Base-by-base conservation (phyloP, 2,888 invertebrate species). In the Priocnemis perturbator region DNA sequence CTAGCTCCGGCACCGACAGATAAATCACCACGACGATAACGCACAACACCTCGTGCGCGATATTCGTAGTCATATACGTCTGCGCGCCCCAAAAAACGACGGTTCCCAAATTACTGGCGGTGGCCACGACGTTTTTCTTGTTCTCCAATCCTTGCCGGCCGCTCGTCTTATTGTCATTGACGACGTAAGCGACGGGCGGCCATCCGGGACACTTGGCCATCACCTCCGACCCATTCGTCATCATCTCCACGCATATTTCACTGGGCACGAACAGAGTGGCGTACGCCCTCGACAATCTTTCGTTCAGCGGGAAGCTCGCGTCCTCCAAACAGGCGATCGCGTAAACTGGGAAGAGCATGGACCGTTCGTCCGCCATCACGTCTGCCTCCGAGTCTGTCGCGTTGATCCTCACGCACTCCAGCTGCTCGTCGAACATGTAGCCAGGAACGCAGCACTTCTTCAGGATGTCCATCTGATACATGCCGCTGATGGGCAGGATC, bases 41-140 rank as follows among this genome's bases (percentile, higher is more conserved):
- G 69, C 83, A 85, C 17, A 84, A 64, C 4, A 83, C 70, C 30
- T 84, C 78, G 61, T 87, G 84, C 15, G 77, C 78, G 4, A 85
- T 76, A 60, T 85, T 86, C 45, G 82, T 74, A 55, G 78, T 64
- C 84, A 83, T 83, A 69, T 84, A 85, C 0, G 83, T 85, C 64
- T 83, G 77, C 5, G 84, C 79, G 15, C 83, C 85, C 86, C 83
- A 85, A 72, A 85, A 84, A 7, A 73, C 73, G 5, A 84, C 73
- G 0, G 73, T 64, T 11, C 75, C 71, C 30, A 79, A 67, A 5
- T 71, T 71, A 59, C 58, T 44, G 67, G 64, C 19, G 61, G 19
- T 11, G 14, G 14, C 26, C 26, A 14, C 11, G 1, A 37, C 37
- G 7, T 60, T 60, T n/a, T 52, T 44, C 26, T 48, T 37, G 37